Evolutionary conservation across 2,888 invertebrate species (phyloP).

Genomic region (Lasioglossum villosulum): DNA sequence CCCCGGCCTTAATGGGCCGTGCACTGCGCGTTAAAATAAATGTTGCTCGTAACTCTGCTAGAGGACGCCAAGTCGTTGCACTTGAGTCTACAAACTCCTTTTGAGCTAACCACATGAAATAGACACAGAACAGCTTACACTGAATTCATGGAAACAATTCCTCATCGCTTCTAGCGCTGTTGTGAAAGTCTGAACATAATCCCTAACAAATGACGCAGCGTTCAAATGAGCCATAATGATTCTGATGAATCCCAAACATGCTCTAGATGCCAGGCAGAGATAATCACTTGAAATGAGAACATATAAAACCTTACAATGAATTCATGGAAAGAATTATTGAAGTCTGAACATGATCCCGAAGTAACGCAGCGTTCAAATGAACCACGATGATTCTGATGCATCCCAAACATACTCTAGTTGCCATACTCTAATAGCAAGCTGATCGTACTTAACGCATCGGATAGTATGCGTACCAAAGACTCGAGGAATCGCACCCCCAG

Average conservation of each 20-base stretch:
- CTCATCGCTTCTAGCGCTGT: not conserved
- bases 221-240: not conserved
- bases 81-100: not conserved
- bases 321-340: not conserved
- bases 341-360: not conserved
- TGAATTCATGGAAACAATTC: not conserved
- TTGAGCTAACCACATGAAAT: conserved; percentile 6
- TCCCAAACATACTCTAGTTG: not conserved
- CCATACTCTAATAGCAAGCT: not conserved
- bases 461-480: conserved; percentile 88
- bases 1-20: conserved; percentile 15
- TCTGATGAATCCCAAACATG: not conserved
- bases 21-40: not conserved
- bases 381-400: not conserved
- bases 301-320: not conserved
- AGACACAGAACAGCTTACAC: not conserved
- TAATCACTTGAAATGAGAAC: not conserved
- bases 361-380: not conserved
- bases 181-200: not conserved
- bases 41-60: conserved; percentile 6
- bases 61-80: not conserved
- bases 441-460: conserved; percentile 47
- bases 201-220: not conserved
- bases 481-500: conserved; percentile 91
- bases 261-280: not conserved